Percentiles rank a stretch among this genome's conserved stretches.
Evolutionary conservation across 2,888 invertebrate genomes (phyloP).

Genomic region (Podabrus alpinus): DNA sequence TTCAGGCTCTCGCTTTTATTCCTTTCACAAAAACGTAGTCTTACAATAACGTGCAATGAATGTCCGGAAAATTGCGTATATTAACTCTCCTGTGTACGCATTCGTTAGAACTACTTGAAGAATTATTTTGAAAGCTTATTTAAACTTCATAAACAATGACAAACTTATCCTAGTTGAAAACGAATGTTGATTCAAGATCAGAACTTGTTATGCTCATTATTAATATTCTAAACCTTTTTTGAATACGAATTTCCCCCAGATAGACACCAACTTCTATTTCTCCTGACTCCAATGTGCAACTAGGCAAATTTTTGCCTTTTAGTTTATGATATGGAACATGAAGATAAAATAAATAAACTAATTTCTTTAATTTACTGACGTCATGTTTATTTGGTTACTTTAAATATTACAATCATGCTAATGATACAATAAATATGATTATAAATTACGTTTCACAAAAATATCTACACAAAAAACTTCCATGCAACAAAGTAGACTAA

Average conservation of each 20-base stretch:
- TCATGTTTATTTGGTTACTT: no score
- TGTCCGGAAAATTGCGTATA: constrained; percentile 14
- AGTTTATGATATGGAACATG: neutral
- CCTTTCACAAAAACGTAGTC: constrained; percentile 6
- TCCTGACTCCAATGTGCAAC: neutral
- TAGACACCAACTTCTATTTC: neutral
- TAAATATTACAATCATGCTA: no score
- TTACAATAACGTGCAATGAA: constrained; percentile 9
- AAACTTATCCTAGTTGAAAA: constrained; percentile 10
- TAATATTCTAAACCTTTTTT: constrained; percentile 7
- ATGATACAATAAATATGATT: no score
- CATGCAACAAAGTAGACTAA: neutral
- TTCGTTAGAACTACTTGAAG: constrained; percentile 5
- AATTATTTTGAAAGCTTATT: neutral
- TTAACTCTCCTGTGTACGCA: constrained; percentile 6
- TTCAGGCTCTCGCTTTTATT: constrained; percentile 10
- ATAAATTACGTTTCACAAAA: neutral
- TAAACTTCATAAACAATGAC: constrained; percentile 8
- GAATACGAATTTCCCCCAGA: neutral
- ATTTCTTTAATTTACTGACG: no score
- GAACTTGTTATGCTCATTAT: constrained; percentile 6
- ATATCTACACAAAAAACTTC: neutral
- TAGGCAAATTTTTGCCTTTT: neutral
- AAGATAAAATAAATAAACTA: no score
- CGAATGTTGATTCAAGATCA: constrained; percentile 2